These are phyloP conservation scores for Nycticebus coucang DNA, from an alignment of 2,113 vertebrate genomes.

Conservation along the genomic window DNA sequence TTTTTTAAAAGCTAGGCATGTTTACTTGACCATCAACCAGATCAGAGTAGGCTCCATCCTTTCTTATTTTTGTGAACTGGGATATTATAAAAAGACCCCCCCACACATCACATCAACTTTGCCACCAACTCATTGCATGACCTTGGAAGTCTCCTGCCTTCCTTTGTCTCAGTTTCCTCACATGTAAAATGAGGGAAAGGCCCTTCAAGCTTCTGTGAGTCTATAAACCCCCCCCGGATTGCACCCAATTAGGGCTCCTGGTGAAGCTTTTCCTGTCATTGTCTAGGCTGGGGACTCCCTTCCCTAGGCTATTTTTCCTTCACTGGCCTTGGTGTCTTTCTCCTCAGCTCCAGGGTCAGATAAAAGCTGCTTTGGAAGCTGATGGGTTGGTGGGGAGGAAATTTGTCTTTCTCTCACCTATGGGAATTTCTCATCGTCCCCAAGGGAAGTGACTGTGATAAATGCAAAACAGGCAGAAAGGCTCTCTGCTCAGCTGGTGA, in stretches of 20 bases:
- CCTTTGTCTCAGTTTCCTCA: not conserved
- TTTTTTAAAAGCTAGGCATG: not conserved
- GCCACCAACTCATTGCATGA: accelerated
- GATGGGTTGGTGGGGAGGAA: not conserved
- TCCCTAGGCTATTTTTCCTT: not conserved
- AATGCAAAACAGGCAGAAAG: not conserved
- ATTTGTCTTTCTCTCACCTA: not conserved
- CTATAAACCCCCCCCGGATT: not conserved
- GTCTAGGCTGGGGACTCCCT: accelerated
- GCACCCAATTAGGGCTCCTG: not conserved
- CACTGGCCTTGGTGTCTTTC: not conserved
- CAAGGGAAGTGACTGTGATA: not conserved
- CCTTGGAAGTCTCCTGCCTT: not conserved
- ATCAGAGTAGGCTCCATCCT: not conserved
- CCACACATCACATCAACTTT: not conserved
- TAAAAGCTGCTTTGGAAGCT: not conserved
- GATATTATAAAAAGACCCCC: not conserved
- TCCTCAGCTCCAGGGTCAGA: not conserved
- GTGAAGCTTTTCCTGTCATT: not conserved
- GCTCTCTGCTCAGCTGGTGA: not conserved
- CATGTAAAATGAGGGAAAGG: not conserved
- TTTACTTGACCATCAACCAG: not conserved
- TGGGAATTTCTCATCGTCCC: not conserved
- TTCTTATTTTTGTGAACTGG: not conserved
- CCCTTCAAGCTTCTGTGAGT: not conserved